phyloP scores from a whole-genome alignment of 2,888 invertebrate genomes.

The Aphodius sticticus region DNA sequence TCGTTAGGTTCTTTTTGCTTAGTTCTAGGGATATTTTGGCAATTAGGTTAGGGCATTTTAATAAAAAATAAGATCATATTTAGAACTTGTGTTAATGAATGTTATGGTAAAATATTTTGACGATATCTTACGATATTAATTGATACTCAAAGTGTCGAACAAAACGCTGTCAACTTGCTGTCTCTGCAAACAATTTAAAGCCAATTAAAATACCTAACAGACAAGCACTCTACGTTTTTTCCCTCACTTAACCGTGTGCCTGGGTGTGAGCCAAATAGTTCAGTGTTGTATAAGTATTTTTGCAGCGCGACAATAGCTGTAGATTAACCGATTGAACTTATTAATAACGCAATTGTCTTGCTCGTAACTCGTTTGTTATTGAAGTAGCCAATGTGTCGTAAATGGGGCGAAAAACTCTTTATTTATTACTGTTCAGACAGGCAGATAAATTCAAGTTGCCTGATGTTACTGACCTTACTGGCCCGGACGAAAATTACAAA shows the following conservation, averaged over 20 bases:
- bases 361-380: not conserved
- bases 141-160: not conserved
- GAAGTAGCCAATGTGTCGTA: not conserved
- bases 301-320: not conserved
- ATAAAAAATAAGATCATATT: too few relatives aligned
- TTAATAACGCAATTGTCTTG: not conserved
- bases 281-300: not conserved
- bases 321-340: not conserved
- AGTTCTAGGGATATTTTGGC: too few relatives aligned
- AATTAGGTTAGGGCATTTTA: too few relatives aligned
- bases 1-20: too few relatives aligned
- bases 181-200: not conserved
- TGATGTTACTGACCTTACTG: not conserved
- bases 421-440: not conserved
- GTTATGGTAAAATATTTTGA: not conserved
- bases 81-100: too few relatives aligned
- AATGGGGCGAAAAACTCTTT: not conserved
- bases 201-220: not conserved
- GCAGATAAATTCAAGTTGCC: not conserved
- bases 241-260: not conserved
- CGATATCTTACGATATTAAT: not conserved
- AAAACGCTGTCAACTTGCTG: not conserved
- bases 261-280: conserved; percentile 4
- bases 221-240: not conserved
- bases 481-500: too few relatives aligned